Percentiles rank a stretch among this genome's conserved stretches.
phyloP scores from a whole-genome alignment of 2,113 vertebrate genomes.

The Chaetura pelagica region DNA sequence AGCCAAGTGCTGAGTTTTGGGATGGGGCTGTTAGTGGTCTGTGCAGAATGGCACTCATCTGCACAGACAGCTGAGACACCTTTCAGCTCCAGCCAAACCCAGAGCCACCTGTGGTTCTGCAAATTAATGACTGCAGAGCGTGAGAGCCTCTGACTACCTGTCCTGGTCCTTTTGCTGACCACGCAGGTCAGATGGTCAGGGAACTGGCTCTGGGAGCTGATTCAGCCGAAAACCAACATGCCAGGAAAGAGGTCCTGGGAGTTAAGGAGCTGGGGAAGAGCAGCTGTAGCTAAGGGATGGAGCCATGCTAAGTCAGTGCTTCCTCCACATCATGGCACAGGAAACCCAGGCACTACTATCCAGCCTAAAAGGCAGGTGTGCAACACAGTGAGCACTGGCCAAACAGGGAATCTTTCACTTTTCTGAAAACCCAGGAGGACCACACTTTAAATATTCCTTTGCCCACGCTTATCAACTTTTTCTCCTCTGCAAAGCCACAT shows the following conservation, averaged over 20 bases:
- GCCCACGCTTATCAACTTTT: not conserved
- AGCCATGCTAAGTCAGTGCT: not conserved
- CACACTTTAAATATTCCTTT: not conserved
- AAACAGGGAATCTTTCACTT: not conserved
- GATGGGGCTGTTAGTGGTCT: not conserved
- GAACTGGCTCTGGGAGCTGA: not conserved
- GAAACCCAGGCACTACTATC: not conserved
- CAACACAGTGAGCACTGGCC: not conserved
- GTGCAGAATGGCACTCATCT: not conserved
- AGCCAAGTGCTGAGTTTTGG: not conserved
- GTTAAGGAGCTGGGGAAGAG: not conserved
- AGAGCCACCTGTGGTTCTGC: fast-evolving
- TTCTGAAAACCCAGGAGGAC: not conserved
- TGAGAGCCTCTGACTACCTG: not conserved
- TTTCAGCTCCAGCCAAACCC: not conserved
- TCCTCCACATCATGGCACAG: not conserved
- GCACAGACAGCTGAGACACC: not conserved
- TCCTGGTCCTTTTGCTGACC: not conserved
- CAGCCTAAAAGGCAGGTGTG: not conserved
- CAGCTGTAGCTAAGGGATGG: not conserved
- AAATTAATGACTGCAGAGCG: fast-evolving
- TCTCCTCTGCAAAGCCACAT: not conserved
- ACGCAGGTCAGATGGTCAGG: not conserved
- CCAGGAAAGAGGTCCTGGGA: not conserved
- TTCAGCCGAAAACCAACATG: not conserved